Evolutionary conservation across 1,140 invertebrate species (phyloP), one percentile per base, ranked within the genome.

Genomic region (Brachionus calyciflorus): DNA sequence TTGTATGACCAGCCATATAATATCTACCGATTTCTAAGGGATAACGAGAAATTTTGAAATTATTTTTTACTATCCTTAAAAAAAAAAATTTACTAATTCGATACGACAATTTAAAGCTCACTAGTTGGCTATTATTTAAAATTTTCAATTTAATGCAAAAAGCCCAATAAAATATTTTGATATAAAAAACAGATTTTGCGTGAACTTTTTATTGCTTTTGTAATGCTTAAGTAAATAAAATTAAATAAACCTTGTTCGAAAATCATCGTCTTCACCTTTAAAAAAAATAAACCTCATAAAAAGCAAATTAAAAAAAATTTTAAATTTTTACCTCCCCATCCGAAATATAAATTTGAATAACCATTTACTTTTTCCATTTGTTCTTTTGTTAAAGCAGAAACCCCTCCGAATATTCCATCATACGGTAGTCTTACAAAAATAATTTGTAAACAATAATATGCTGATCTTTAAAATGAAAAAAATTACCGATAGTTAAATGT

Each of bases 401-500:
- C 70, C 10, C 78, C 78, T 12, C 78, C 78, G 21, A 70, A 70
- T 76, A 95, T 89, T 79, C 91, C 89, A 77, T 88, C 85, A 82
- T 96, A 96, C 79, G 92, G 92, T 81, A 95, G 87, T 76, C 73
- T 76, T 26, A 37, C 9, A 9, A 19, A 5, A 65, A 65, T 9
- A 40, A 26, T 48, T 40, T 44, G 55, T 28, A 19, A 9, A 21
- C 3, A 26, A 48, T 12, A 28, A 49, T 70, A 12, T 37, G 1
- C 19, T 10, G 14, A 49, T 28, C 19, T 65, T 44, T 65, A 19
- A 19, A 5, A 10, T 65, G 21, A 6, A 44, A 65, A 65, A 41
- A 44, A 41, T 44, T 44, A 73, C 69, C 51, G 49, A 85, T 93
- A 94, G 78, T 90, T 88, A 79, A 95, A 90, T 80, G 91, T 92